Base-by-base conservation (phyloP, 2,113 vertebrate genomes). In the Heloderma charlesbogerti region DNA sequence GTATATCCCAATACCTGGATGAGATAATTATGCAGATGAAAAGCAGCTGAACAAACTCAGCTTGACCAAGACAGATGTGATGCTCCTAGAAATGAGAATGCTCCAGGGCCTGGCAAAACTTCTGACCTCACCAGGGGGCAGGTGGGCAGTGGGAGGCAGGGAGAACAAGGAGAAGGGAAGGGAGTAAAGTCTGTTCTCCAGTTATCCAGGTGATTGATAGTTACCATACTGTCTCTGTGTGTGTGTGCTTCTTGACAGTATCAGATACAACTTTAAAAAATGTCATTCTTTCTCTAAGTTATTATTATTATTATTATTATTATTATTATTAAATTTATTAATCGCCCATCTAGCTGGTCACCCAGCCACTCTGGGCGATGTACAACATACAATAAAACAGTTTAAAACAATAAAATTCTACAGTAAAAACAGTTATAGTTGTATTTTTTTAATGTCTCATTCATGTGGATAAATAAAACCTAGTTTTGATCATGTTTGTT, bases 11-110 rank as follows among this genome's bases (percentile, higher is more conserved):
- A 40, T n/a, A 37, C 57, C 89, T 78, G 40, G 83, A 60, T 84
- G 54, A 51, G 69, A 89, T 75, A 84, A 89, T 75, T 84, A 89
- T 45, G 37, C 77, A 71, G 71, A 84, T 75, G 54, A 77, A 84
- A 48, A 84, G 69, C 71, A 84, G 81, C 51, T 84, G 88, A 75
- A 43, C 51, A 84, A 84, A 48, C 67, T 51, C 80, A 75, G 69
- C 15, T 60, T 75, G 54, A 75, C 72, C 31, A 67, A 89, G 80
- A 75, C 71, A 66, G 48, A 89, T 84, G 81, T 63, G 71, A 77
- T 77, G 81, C 88, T 48, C 31, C 8, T 89, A 72, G 69, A 89
- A 75, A 75, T 25, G n/a, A 83, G 75, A 74, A 84, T 89, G 71
- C 81, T 89, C 40, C 81, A 18, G 51, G 81, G 81, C 51, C 57